Evolutionary conservation across 2,797 vertebrate genomes (phyloP).

Genomic region (Neopelma chrysocephalum): DNA sequence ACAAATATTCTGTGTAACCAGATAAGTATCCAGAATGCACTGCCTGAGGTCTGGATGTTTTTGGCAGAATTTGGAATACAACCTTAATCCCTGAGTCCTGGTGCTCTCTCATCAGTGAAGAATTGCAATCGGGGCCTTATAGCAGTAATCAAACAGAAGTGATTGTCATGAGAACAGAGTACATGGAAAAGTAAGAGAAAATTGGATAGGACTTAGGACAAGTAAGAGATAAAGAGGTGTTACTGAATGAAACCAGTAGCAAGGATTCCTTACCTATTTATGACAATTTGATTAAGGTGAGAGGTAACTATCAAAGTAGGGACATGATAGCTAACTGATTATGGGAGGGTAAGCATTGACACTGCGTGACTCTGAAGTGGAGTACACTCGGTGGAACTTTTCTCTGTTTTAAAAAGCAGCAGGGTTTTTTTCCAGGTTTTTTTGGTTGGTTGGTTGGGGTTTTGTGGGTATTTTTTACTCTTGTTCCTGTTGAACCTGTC

Average conservation of each 20-base stretch:
- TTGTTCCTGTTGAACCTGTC: not conserved
- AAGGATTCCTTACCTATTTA: constrained; percentile 36
- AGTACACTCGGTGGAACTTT: not conserved
- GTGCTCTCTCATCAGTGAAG: constrained; percentile 49
- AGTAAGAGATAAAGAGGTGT: constrained; percentile 61
- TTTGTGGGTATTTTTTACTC: not conserved
- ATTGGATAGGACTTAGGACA: constrained; percentile 34
- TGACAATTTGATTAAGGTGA: constrained; percentile 62
- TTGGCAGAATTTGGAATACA: constrained; percentile 32
- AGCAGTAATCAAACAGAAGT: constrained; percentile 66
- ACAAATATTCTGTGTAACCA: not conserved
- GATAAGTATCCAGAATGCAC: not conserved
- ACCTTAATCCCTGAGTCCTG: not conserved
- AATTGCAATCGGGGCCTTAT: constrained; percentile 49
- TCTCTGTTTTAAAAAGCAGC: not conserved
- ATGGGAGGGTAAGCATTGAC: not conserved
- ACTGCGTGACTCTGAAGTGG: not conserved
- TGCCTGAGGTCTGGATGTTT: not conserved
- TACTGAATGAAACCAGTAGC: constrained; percentile 25
- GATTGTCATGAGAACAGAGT: constrained; percentile 23
- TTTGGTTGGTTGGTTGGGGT: not conserved
- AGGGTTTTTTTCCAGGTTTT: not conserved
- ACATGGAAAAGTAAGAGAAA: constrained; percentile 40
- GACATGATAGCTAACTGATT: constrained; percentile 43
- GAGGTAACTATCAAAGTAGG: not conserved